Base-by-base conservation (phyloP, 2,797 vertebrate species). In the Oreochromis mossambicus region DNA sequence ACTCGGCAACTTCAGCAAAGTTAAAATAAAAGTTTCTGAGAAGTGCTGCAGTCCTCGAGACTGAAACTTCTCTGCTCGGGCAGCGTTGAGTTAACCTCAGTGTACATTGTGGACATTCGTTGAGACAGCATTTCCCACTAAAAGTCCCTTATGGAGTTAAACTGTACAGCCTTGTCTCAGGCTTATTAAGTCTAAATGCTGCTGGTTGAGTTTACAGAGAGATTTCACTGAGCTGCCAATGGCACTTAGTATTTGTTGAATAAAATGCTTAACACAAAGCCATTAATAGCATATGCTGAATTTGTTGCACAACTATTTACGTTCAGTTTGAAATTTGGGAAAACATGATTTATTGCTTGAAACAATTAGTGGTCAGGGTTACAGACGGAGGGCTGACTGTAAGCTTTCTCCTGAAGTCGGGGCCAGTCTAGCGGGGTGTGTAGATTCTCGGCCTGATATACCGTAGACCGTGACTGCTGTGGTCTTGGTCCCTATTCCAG, bases 231-330 rank as follows among this genome's bases (percentile, higher is more conserved):
- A 91, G 52, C 91, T 94, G 91, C 91, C 92, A 94, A 68, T 82
- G 26, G 77, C 83, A 90, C 89, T 93, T 92, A 93, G 90, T 88
- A 88, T 94, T 95, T 91, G 92, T 91, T 88, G 86, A 91, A 90
- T 91, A 86, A 88, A 92, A 88, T 80, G 70, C 66, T 89, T 83
- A 91, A 91, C 19, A 51, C 84, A 80, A 85, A 90, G 87, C 87
- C 92, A 91, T 94, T 94, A 94, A 93, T 90, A 86, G 85, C 81
- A 86, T 84, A 84, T 7, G 46, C 81, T 86, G 78, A 93, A 92
- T 92, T 93, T 93, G 89, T 91, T 90, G 84, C 85, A 88, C 91
- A 93, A 93, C 92, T 95, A 93, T 94, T 93, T 94, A 94, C 88
- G 89, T 89, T 93, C 88, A 86, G 89, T 85, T 90, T 91, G 88